These are phyloP conservation scores for Eueremaeus valkanovi DNA, from an alignment of 2,888 invertebrate species.

Conservation along the genomic window DNA sequence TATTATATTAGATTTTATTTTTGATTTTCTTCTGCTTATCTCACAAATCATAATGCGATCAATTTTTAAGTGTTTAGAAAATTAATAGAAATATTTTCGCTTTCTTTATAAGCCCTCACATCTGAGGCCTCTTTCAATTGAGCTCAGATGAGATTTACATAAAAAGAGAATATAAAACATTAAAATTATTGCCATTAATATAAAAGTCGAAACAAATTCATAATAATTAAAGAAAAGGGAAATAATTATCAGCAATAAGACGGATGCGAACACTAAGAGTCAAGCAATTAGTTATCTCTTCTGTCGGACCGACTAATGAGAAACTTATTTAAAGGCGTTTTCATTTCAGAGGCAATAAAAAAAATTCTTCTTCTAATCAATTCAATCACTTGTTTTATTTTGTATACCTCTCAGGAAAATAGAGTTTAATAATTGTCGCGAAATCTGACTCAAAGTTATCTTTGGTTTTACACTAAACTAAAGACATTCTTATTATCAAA, in stretches of 20 bases:
- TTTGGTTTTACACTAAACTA: neutral
- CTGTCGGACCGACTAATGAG: conserved; percentile 6
- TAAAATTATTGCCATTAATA: no score
- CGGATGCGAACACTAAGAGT: neutral
- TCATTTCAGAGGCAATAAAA: conserved; percentile 13
- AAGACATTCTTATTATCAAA: conserved; percentile 16
- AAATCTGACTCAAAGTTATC: neutral
- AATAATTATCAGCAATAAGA: neutral
- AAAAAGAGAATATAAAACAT: no score
- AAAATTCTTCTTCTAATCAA: neutral
- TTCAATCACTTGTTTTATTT: conserved; percentile 1
- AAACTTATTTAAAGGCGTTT: conserved; percentile 15
- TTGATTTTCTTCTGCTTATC: no score
- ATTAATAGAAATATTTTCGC: neutral
- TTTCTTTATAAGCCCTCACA: no score
- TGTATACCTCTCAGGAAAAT: neutral
- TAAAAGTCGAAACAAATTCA: no score
- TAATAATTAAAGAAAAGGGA: neutral
- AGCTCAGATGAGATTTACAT: no score
- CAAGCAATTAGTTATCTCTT: neutral
- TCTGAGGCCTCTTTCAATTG: no score
- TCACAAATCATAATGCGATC: conserved; percentile 9
- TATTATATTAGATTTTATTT: no score
- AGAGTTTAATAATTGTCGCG: conserved; percentile 10
- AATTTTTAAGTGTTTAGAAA: neutral